Evolutionary conservation across 2,797 vertebrate species (phyloP).

Genomic region (Bryconaethiops microstoma): DNA sequence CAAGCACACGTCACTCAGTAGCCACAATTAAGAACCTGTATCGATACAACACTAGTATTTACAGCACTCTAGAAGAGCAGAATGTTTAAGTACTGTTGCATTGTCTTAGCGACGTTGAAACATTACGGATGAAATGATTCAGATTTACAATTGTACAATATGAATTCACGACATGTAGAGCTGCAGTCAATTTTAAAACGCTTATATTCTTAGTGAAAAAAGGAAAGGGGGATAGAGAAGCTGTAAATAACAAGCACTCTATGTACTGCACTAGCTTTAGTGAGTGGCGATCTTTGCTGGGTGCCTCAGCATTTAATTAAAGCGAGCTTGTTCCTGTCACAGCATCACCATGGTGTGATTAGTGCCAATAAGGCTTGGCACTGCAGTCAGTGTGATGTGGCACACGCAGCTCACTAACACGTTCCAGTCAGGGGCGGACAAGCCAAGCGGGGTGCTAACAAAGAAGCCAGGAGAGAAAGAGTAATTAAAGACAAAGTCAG

Average conservation of each 20-base stretch:
- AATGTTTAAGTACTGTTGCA: too few relatives aligned
- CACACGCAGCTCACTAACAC: conserved; percentile 50
- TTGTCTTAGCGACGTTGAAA: too few relatives aligned
- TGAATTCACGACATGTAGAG: too few relatives aligned
- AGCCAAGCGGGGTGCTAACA: conserved; percentile 27
- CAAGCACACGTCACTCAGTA: too few relatives aligned
- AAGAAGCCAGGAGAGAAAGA: conserved; percentile 48
- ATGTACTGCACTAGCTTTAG: conserved; percentile 16
- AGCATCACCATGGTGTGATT: conserved; percentile 53
- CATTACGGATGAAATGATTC: too few relatives aligned
- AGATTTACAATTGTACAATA: too few relatives aligned
- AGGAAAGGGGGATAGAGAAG: background rate
- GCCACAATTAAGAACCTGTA: too few relatives aligned
- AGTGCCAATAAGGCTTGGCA: conserved; percentile 59
- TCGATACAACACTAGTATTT: too few relatives aligned
- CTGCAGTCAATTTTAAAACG: too few relatives aligned
- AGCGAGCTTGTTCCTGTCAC: conserved; percentile 53
- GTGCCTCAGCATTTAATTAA: conserved; percentile 56
- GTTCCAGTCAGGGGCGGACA: conserved; percentile 43
- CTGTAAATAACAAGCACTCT: background rate
- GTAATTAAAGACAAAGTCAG: conserved; percentile 55
- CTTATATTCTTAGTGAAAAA: background rate
- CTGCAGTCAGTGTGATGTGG: conserved; percentile 43
- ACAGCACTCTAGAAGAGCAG: too few relatives aligned
- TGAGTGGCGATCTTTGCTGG: conserved; percentile 24